Evolutionary conservation across 2,797 vertebrate genomes (phyloP), one percentile per base, ranked within the genome.

Genomic region (Sardinella longiceps): DNA sequence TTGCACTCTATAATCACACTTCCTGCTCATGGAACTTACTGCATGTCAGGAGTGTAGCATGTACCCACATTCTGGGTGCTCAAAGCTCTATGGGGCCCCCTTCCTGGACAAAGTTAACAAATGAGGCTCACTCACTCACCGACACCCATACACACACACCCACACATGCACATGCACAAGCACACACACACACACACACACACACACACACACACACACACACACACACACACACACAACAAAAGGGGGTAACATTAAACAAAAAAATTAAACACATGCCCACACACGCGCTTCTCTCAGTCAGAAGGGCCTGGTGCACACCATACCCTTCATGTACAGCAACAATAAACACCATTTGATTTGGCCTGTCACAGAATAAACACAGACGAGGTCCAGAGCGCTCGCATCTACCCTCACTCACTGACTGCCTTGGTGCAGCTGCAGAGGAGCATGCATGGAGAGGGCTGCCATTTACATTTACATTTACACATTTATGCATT

Each of bases 381-480:
- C 80, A 86, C 74, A 83, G 80, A 18, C 74, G 50, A 28, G 80
- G 83, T 30, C 70, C 81, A 83, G n/a, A 37, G n/a, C 84, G 51
- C 66, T 77, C 60, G 87, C 84, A 45, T 50, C 33, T 77, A 37
- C 33, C 11, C 63, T 80, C 25, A 83, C 60, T 85, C 77, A 50
- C 80, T 3, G 15, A 2, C 14, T 15, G 15, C 18, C 80, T 85
- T 46, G 80, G 84, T 85, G 83, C 91, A 93, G 89, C 90, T 90
- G 90, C 88, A 58, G 56, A 23, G 58, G 81, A 83, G 51, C 2
- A 15, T 51, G 48, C 48, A n/a, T 56, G 20, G 20, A 56, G 48
- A 51, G 48, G 12, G 53, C 23, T 56, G 51, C 51, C 51, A 51
- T 51, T 51, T 14, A 14, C 2, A 45, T n/a, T n/a, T n/a, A n/a